Evolutionary conservation across 2,797 vertebrate species (phyloP), one percentile per base, ranked within the genome.

Genomic region (Syndactyla subalaris): DNA sequence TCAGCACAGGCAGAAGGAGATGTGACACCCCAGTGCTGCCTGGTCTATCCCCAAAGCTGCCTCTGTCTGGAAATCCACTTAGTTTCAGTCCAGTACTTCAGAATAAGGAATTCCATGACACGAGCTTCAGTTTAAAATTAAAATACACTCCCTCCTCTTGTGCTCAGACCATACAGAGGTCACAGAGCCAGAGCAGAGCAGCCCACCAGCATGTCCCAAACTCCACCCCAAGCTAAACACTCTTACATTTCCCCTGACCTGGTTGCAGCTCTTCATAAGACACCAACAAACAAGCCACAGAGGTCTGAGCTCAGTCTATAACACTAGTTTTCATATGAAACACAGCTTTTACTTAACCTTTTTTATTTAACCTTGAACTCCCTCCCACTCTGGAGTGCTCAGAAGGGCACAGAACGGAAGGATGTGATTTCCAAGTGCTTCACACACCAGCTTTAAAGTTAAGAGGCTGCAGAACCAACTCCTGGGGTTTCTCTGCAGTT

Each of bases 301-400:
- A 58, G 61, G 17, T 21, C 82, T 74, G 13, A 62, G 17, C n/a
- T 72, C 9, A 34, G 39, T 2, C 15, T 3, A 0, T 5, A 26
- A 45, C 7, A 13, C 0, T 12, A 57, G 20, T 23, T 61, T 61
- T 14, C 12, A 13, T 0, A 7, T 0, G 21, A 52, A 79, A 43
- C 7, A 4, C 10, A 21, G 49, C 10, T 57, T 70, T 73, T 18
- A 12, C 46, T 73, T 32, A 45, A 63, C 41, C 30, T 24, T 32
- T 63, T 11, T 17, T 32, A 43, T 43, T 63, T 63, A 63, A 58
- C 32, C 63, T 79, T 14, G 21, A 59, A 8, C 29, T 80, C 1
- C 1, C 29, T 34, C 68, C 36, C 39, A 9, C 59, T 45, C 73
- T 3, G 49, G 34, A 36, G 36, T 6, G 45, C 67, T 81, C n/a